Percentiles rank a stretch among this genome's conserved stretches.
These are phyloP conservation scores for Pollenia angustigena DNA, from an alignment of 2,888 invertebrate genomes.

Conservation along the genomic window DNA sequence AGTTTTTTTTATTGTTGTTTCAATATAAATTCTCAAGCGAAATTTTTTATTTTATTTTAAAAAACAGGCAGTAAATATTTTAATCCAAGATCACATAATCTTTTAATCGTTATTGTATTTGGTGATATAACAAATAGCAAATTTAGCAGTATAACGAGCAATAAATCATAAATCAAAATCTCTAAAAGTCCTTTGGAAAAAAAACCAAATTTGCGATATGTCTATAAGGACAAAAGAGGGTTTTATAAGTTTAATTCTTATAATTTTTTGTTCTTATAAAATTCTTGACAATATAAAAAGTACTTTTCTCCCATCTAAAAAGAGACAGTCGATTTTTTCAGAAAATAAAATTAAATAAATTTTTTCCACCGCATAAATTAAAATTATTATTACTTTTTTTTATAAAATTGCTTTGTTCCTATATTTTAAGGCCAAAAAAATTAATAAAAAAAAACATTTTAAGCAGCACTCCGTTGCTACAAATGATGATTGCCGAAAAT, in stretches of 20 bases:
- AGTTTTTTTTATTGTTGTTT: no score
- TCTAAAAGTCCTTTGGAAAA: no score
- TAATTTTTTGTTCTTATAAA: no score
- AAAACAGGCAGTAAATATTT: background rate
- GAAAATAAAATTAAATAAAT: background rate
- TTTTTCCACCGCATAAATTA: background rate
- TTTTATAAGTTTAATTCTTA: no score
- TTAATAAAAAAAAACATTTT: conserved; percentile 34
- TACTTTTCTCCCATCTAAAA: no score
- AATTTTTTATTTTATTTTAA: no score
- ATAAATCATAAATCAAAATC: background rate
- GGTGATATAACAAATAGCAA: background rate
- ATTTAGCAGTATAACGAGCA: background rate
- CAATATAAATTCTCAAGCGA: no score
- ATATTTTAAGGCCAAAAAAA: conserved; percentile 53
- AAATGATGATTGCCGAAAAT: conserved; percentile 33
- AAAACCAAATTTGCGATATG: no score
- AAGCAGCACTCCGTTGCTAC: background rate
- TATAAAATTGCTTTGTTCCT: conserved; percentile 44
- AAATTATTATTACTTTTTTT: background rate
- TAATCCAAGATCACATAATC: background rate
- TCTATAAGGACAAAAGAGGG: no score
- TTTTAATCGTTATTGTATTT: no score
- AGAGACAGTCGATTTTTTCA: background rate
- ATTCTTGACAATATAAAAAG: no score